Percentiles rank a stretch among this genome's conserved stretches.
Evolutionary conservation across 1,140 invertebrate genomes (phyloP).

Genomic region (Drosophila ercepeae): DNA sequence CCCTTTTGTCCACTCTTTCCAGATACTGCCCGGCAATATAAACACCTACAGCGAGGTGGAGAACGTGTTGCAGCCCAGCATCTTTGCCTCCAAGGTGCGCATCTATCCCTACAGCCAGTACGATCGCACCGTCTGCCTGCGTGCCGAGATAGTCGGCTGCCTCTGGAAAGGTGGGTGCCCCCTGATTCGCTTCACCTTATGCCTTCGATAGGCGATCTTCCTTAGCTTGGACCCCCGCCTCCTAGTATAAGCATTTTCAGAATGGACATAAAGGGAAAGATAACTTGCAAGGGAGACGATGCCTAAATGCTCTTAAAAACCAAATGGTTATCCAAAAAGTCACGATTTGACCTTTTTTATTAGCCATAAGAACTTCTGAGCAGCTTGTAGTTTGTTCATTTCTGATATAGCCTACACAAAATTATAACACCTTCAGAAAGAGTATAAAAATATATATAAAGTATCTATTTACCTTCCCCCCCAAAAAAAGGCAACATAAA

Average conservation of each 20-base stretch:
- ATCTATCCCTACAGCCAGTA: constrained; percentile 95
- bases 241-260: background rate
- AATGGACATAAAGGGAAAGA: background rate
- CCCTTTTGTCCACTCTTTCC: constrained; percentile 80
- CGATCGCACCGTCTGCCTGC: constrained; percentile 95
- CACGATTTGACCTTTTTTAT: background rate
- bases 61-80: constrained; percentile 91
- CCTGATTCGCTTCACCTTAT: background rate
- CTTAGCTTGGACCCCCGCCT: constrained; percentile 3
- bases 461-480: too few species aligned
- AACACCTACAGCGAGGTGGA: constrained; percentile 93
- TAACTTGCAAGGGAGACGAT: background rate
- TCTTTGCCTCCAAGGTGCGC: constrained; percentile 93
- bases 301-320: background rate
- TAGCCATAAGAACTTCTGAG: background rate
- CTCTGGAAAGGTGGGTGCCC: constrained; percentile 90
- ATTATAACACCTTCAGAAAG: too few species aligned
- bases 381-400: too few species aligned
- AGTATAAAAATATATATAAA: background rate
- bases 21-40: constrained; percentile 93
- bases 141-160: constrained; percentile 95
- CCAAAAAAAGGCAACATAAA: too few species aligned
- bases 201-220: constrained; percentile 1
- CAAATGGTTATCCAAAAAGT: background rate
- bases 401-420: too few species aligned